Percentiles rank a stretch among this genome's conserved stretches.
Conservation (phyloP, 2,888 invertebrate species). For the Byasa hedistus region DNA sequence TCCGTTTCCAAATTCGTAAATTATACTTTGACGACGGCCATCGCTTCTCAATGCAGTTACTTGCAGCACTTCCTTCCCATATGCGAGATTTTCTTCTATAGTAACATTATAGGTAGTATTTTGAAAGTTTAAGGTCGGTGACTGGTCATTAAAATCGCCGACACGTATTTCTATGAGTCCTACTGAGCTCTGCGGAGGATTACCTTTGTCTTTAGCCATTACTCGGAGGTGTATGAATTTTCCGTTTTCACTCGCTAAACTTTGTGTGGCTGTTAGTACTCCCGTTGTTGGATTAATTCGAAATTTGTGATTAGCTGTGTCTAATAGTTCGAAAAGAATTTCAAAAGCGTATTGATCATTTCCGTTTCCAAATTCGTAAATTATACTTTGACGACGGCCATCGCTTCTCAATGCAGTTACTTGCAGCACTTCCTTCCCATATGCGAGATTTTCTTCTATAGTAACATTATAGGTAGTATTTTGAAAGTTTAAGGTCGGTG, state of each 20-base stretch:
- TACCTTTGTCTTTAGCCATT: constrained; percentile 93
- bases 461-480: constrained; percentile 89
- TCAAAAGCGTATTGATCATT: constrained; percentile 90
- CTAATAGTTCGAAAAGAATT: constrained; percentile 85
- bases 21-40: constrained; percentile 88
- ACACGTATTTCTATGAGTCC: constrained; percentile 93
- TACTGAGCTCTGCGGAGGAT: constrained; percentile 88
- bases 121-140: constrained; percentile 88
- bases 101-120: constrained; percentile 89
- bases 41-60: constrained; percentile 92
- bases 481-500: constrained; percentile 88
- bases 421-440: constrained; percentile 89
- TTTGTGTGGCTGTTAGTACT: constrained; percentile 89
- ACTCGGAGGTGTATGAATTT: constrained; percentile 90
- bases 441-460: constrained; percentile 88
- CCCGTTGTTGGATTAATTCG: constrained; percentile 92
- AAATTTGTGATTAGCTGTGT: constrained; percentile 86
- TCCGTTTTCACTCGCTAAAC: constrained; percentile 89
- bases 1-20: constrained; percentile 92
- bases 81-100: constrained; percentile 88
- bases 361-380: constrained; percentile 92
- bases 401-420: constrained; percentile 92
- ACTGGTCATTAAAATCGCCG: constrained; percentile 85
- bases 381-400: constrained; percentile 88
- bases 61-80: constrained; percentile 89